phyloP scores from a whole-genome alignment of 2,797 vertebrate genomes.

The Hypotaenidia okinawae region DNA sequence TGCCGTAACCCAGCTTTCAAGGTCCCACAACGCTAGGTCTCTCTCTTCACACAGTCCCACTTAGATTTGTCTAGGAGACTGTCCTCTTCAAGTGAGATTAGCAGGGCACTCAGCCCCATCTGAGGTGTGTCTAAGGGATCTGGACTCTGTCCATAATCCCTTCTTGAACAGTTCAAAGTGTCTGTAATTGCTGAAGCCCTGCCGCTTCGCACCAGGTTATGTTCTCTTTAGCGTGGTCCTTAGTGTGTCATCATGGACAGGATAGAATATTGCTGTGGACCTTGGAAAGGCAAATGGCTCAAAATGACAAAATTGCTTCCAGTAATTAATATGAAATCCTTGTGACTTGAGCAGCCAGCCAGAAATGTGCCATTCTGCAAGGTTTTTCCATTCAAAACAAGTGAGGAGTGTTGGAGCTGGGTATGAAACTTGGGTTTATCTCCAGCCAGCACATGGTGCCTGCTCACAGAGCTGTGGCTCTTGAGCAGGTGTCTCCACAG shows the following conservation, averaged over 20 bases:
- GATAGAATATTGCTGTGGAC: neutral
- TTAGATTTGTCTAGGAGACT: neutral
- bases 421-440: neutral
- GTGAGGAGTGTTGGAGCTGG: neutral
- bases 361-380: neutral
- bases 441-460: neutral
- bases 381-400: neutral
- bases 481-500: neutral
- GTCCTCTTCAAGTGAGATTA: neutral
- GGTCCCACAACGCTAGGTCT: too few species aligned
- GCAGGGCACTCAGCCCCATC: neutral
- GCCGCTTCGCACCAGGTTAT: neutral
- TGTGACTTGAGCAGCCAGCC: neutral
- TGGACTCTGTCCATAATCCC: neutral
- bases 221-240: neutral
- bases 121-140: neutral
- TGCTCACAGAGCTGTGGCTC: neutral
- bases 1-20: neutral
- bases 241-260: neutral
- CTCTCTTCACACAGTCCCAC: neutral
- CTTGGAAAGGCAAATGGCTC: neutral
- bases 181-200: neutral
- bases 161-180: neutral
- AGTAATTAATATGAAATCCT: neutral
- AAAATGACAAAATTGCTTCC: neutral